phyloP scores from a whole-genome alignment of 2,113 vertebrate genomes.

The Lamprologus sp. region DNA sequence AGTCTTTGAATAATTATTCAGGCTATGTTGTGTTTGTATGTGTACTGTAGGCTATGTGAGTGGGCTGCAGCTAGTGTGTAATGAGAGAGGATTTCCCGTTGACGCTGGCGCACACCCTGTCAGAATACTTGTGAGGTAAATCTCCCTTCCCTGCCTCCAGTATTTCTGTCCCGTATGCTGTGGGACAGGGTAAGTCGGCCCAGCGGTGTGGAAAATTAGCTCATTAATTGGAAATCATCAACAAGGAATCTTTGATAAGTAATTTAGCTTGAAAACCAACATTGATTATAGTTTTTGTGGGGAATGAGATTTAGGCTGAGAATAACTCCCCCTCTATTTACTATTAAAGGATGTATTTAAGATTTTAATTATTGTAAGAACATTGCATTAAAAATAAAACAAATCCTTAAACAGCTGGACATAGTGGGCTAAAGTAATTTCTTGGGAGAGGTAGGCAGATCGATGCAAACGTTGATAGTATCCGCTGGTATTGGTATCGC shows the following conservation, averaged over 20 bases:
- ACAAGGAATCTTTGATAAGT: conserved; percentile 63
- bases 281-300: conserved; percentile 1
- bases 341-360: background rate
- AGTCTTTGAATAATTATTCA: background rate
- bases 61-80: background rate
- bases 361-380: background rate
- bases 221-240: conserved; percentile 69
- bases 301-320: conserved; percentile 8
- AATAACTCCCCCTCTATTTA: conserved; percentile 1
- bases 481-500: background rate
- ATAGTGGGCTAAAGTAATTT: background rate
- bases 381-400: background rate
- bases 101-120: background rate
- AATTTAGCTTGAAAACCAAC: conserved; percentile 34
- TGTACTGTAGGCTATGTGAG: background rate
- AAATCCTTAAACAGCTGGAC: background rate
- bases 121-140: conserved; percentile 57
- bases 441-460: background rate
- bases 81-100: background rate
- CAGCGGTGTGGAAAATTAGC: conserved; percentile 67
- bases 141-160: conserved; percentile 35
- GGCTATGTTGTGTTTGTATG: background rate
- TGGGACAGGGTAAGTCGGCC: conserved; percentile 30
- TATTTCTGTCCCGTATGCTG: conserved; percentile 57
- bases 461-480: background rate